Percentiles rank a stretch among this genome's conserved stretches.
phyloP scores from a whole-genome alignment of 2,888 invertebrate genomes.

The Euproctis similis region DNA sequence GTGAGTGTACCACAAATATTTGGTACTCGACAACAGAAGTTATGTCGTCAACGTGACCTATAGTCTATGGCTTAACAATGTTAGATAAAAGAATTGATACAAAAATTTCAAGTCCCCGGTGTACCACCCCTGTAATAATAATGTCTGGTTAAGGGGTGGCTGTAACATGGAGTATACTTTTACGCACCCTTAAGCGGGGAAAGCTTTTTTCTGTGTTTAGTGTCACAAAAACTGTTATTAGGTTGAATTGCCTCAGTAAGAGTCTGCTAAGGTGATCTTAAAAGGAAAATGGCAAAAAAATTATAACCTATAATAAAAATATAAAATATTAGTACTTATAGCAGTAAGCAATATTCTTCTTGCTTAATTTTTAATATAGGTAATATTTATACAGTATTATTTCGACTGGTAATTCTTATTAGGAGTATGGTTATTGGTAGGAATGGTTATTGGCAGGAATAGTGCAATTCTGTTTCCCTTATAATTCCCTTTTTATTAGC shows the following conservation, averaged over 20 bases:
- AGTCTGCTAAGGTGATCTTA: no score
- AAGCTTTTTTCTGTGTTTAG: conserved; percentile 76
- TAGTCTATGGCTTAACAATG: conserved; percentile 50
- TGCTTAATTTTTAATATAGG: no score
- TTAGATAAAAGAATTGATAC: conserved; percentile 66
- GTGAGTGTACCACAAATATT: conserved; percentile 35
- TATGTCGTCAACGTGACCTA: conserved; percentile 60
- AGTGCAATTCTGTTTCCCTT: no score
- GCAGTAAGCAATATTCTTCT: no score
- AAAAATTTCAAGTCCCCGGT: conserved; percentile 66
- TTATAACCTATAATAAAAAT: no score
- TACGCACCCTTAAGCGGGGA: conserved; percentile 73
- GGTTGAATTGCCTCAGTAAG: conserved; percentile 63
- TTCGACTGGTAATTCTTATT: no score
- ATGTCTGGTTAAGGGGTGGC: conserved; percentile 74
- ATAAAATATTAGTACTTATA: no score
- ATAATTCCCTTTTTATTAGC: no score
- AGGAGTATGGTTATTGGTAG: no score
- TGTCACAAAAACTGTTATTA: conserved; percentile 76
- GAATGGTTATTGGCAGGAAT: no score
- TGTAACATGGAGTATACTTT: conserved; percentile 73
- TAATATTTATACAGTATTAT: no score
- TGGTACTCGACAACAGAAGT: conserved; percentile 39
- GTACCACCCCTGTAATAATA: conserved; percentile 71
- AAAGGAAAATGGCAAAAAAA: no score